Base-by-base conservation (phyloP, 2,888 invertebrate species). In the Pseudoips prasinana region DNA sequence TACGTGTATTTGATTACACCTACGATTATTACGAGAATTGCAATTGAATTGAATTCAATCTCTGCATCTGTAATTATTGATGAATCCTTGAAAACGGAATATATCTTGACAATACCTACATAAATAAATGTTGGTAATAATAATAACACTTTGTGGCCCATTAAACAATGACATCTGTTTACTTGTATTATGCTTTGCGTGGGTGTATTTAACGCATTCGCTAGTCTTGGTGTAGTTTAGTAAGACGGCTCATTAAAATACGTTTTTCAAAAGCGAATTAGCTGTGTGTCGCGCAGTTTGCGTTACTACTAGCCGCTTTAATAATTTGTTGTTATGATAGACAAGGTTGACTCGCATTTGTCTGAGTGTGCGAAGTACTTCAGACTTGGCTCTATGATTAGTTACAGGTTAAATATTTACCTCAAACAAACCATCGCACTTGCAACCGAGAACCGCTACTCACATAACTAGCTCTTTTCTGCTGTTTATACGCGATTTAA, bases 191-290 rank as follows among this genome's bases (percentile, higher is more conserved):
- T 42, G 14, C 37, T 34, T 35, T 20, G 36, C 39, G 58, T 58
- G 46, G 53, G 62, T 54, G 39, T 46, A 35, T 51, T 39, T 20
- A 52, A 42, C 23, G 50, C 48, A 39, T 40, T 43, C 42, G 43
- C 47, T 63, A 7, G 29, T 42, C 29, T 33, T 37, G 32, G 18
- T 38, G 29, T 52, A 33, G 68, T 66, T 64, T 59, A 65, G 54
- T 60, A 45, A 61, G 57, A 61, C 59, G 47, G 58, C 54, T 64
- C 49, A 58, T 58, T 60, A 69, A 63, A 71, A 72, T 72, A 59
- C 59, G 62, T 63, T 61, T 61, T 63, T 72, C 64, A 64, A 62
- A 64, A 64, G 46, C 39, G 25, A 62, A 64, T 60, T 60, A 62
- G 64, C 64, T 60, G 53, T 49, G 49, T 64, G 58, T 64, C 41